Base-by-base conservation (phyloP, 2,797 vertebrate species). In the Antennarius maculatus region DNA sequence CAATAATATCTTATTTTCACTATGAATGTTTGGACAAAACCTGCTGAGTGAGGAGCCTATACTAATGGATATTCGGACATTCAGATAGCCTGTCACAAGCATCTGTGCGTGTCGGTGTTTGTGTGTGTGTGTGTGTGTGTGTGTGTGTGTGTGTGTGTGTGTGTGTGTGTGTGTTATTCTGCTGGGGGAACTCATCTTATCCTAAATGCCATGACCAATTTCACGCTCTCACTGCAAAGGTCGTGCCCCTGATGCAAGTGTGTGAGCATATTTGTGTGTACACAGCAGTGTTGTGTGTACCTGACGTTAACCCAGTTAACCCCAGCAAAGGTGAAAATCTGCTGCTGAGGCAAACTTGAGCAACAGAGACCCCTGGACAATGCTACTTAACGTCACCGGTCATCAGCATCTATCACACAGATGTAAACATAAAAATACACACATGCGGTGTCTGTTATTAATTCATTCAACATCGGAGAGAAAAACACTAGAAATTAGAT, bases 201-300 rank as follows among this genome's bases (percentile, higher is more conserved):
- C 85, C 80, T 85, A 90, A 93, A 92, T 86, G 88, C 90, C 89
- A 90, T 81, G 91, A 90, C 86, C 91, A 92, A 93, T 93, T 94
- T 94, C 92, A 93, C 86, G 90, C 90, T 92, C 87, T 89, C 79
- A 80, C 86, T 87, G 88, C 85, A 93, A 93, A 93, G 91, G 92
- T 91, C 75, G 66, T 86, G 86, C 74, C 88, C 86, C 82, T 64
- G 37, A 59, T 50, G 71, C 76, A 69, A 65, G 77, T 69, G 59
- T 58, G 63, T 58, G 58, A 60, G 67, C 47, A 47, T 66, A 76
- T 80, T 52, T 86, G 77, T 81, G 83, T 77, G 83, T 55, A 57
- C 48, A 54, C 14, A 17, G 31, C 45, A 14, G 34, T 58, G 61
- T 72, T 79, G 76, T 87, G 85, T 80, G 80, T 78, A 82, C 80